Conservation (phyloP, 2,888 invertebrate genomes). For the Cloeon dipterum region DNA sequence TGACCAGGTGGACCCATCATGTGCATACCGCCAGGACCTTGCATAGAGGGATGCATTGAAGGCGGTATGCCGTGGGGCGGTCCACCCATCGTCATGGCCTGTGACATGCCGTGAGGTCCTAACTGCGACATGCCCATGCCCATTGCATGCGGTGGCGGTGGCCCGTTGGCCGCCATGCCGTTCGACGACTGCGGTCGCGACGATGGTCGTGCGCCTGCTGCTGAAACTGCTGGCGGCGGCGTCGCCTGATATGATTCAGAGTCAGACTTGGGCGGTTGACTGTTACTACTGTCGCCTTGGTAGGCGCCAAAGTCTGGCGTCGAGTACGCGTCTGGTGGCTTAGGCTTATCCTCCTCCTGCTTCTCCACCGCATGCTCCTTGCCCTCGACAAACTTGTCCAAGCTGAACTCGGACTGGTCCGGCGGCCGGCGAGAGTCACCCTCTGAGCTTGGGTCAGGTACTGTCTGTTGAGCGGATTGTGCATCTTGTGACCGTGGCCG, state of each 20-base stretch:
- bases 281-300: neutral
- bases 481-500: too few species aligned
- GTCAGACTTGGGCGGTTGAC: neutral
- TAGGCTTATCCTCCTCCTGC: too few species aligned
- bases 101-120: neutral
- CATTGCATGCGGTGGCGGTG: slow-evolving; percentile 8
- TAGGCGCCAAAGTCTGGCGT: neutral
- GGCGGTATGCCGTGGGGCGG: slow-evolving; percentile 1
- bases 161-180: slow-evolving; percentile 13
- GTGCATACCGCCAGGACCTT: slow-evolving; percentile 13
- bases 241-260: slow-evolving; percentile 1
- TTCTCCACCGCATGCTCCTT: too few species aligned
- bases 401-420: too few species aligned
- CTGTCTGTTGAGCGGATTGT: too few species aligned
- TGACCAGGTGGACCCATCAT: slow-evolving; percentile 12
- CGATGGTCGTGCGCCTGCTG: slow-evolving; percentile 6
- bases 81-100: neutral
- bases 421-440: too few species aligned
- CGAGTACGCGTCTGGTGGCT: too few species aligned
- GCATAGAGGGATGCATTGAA: neutral
- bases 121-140: neutral
- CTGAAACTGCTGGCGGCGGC: neutral
- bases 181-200: slow-evolving; percentile 6
- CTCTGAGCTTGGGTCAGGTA: too few species aligned
- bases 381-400: too few species aligned